A percentile compares a stretch with the other conserved stretches of the same genome.
Evolutionary conservation across 2,113 vertebrate species (phyloP).

Genomic region (Gulo gulo): DNA sequence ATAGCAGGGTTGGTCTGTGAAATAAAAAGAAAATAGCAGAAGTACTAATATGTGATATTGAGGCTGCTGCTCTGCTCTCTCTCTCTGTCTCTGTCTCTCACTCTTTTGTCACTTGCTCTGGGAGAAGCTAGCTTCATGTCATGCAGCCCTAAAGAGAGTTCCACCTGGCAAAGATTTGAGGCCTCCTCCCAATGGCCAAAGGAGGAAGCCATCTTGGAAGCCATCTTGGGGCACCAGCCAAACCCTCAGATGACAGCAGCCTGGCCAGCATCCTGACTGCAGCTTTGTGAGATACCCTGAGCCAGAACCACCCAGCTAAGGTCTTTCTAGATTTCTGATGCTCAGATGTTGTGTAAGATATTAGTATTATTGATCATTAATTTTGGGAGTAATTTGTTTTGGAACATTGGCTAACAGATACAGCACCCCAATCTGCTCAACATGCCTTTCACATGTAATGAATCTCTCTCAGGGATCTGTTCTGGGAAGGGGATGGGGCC

Average conservation of each 20-base stretch:
- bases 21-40: neutral
- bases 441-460: neutral
- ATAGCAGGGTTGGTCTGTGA: neutral
- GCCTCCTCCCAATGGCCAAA: neutral
- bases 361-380: neutral
- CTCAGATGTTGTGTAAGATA: neutral
- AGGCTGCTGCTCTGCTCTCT: neutral
- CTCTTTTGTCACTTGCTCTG: neutral
- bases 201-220: neutral
- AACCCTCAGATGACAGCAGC: neutral
- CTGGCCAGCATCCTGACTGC: neutral
- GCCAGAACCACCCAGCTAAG: neutral
- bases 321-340: neutral
- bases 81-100: neutral
- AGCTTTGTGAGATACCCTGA: neutral
- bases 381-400: neutral
- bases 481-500: neutral
- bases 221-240: neutral
- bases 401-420: neutral
- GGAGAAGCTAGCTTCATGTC: neutral
- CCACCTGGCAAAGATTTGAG: neutral
- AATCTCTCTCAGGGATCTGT: neutral
- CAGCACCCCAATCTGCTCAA: neutral
- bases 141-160: neutral
- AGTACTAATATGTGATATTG: neutral